Conservation (phyloP, 2,113 vertebrate species). For the Eudorcas thomsonii region DNA sequence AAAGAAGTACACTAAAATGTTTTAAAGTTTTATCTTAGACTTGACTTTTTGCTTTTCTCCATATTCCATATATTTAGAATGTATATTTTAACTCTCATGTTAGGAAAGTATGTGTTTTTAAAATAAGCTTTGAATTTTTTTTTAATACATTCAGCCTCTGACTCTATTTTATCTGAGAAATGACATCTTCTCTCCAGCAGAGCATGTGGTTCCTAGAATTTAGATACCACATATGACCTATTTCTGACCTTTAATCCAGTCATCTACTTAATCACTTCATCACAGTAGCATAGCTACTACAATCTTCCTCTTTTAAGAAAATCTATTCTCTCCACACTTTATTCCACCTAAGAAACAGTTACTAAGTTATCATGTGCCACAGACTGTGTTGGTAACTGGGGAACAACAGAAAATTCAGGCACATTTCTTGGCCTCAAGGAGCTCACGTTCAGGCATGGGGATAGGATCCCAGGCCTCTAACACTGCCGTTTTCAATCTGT, state of each 20-base stretch:
- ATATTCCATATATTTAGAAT: not conserved
- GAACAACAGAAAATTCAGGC: not conserved
- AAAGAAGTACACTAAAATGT: not conserved
- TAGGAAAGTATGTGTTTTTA: not conserved
- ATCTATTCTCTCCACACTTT: not conserved
- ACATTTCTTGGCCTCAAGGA: not conserved
- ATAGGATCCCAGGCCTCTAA: not conserved
- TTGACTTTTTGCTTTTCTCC: not conserved
- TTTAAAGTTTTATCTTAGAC: not conserved
- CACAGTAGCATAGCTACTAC: not conserved
- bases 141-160: not conserved
- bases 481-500: not conserved
- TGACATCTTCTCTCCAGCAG: not conserved
- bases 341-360: not conserved
- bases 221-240: not conserved
- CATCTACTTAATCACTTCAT: not conserved
- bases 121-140: not conserved
- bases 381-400: not conserved
- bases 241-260: not conserved
- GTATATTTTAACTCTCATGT: not conserved
- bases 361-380: not conserved
- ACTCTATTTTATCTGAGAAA: not conserved
- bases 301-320: not conserved
- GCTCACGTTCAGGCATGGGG: too few relatives aligned
- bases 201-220: not conserved